Evolutionary conservation across 2,113 vertebrate species (phyloP), one percentile per base, ranked within the genome.

Genomic region (Dasyornis broadbenti): DNA sequence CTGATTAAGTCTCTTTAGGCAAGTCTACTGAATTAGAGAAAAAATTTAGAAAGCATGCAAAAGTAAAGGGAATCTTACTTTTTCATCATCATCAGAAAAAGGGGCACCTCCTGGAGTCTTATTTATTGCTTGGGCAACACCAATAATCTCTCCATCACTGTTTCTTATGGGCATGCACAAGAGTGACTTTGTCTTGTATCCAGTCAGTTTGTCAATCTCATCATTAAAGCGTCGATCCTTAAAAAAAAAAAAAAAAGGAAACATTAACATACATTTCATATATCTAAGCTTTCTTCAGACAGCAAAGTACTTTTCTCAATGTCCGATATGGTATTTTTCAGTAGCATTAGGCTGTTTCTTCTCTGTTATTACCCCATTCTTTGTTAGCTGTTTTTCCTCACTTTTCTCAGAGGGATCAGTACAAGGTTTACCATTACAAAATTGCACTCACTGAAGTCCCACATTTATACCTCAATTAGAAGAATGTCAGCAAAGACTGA

Each of bases 181-280:
- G 57, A 99, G 97, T 2, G 99, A 99, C 97, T 99, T 99, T 60
- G 99, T 99, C 98, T 99, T 99, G 97, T 99, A 99, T 37, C 99
- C 99, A 26, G 99, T 99, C 89, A 99, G 95, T 96, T 99, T 99
- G 98, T 99, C 99, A 18, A 99, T 99, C 97, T 99, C 99, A 82
- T 99, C 99, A 93, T 99, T 99, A 98, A 99, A 99, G 69, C 99
- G 98, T 50, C 98, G 98, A 97, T 99, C 99, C 99, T 99, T 97
- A 56, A 82, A 96, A 89, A 93, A 90, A 50, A 93, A 90, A 50
- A 95, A 92, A 97, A 12, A 92, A 86, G 24, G 49, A 53, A 95
- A 68, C 42, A 82, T 95, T 59, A 87, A 28, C 15, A 60, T 15
- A 4, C 14, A 45, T 40, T 40, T 30, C 39, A 44, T 22, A 50